Percentiles rank a stretch among this genome's conserved stretches.
Evolutionary conservation across 1,140 invertebrate species (phyloP).

Genomic region (Marisa cornuarietis): DNA sequence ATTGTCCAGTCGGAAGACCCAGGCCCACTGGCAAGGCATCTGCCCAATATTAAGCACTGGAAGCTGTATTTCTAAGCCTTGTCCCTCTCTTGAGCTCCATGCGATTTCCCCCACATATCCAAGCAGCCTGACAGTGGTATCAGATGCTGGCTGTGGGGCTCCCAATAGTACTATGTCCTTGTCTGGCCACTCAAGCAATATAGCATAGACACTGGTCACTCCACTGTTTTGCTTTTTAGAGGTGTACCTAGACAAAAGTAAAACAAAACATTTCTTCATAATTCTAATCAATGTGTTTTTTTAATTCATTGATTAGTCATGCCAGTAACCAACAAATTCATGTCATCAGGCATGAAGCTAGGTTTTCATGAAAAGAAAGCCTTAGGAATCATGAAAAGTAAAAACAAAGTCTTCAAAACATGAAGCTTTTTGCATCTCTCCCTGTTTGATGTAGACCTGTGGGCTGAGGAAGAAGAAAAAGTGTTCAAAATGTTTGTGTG

Average conservation of each 20-base stretch:
- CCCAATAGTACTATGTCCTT: conserved; percentile 69
- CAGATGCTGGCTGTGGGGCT: conserved; percentile 48
- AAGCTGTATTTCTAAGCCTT: conserved; percentile 38
- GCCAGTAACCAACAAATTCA: no score
- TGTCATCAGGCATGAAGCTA: no score
- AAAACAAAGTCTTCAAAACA: no score
- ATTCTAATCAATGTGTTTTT: neutral
- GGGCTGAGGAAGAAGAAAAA: no score
- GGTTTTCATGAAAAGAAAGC: no score
- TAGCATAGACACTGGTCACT: conserved; percentile 73
- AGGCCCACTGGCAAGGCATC: conserved; percentile 49
- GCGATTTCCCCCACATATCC: conserved; percentile 38
- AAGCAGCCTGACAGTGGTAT: conserved; percentile 53
- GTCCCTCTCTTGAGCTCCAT: conserved; percentile 16
- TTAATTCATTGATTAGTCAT: no score
- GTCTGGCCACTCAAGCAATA: conserved; percentile 74
- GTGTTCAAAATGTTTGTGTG: no score
- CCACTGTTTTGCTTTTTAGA: conserved; percentile 67
- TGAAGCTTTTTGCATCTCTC: no score
- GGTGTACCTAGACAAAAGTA: conserved; percentile 67
- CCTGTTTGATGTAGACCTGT: no score
- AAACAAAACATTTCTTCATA: conserved; percentile 58
- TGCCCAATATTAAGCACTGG: conserved; percentile 42
- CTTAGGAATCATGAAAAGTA: no score
- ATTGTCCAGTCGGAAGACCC: conserved; percentile 49